These are phyloP conservation scores for Protaetia brevitarsis DNA, from an alignment of 1,140 invertebrate species.

Conservation along the genomic window DNA sequence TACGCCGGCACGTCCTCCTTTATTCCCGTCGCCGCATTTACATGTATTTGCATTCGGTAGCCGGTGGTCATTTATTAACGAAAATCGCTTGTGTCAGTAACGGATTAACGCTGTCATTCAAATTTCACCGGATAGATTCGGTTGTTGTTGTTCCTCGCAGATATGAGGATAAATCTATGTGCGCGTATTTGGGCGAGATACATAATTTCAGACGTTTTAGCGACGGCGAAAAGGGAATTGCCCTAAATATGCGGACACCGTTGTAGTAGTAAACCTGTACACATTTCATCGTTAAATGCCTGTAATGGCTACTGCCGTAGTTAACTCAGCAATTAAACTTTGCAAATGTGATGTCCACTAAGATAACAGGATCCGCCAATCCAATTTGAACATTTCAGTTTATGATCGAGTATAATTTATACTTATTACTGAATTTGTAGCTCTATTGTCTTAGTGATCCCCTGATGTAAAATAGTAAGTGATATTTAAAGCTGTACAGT, in stretches of 20 bases:
- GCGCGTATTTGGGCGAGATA: too few species aligned
- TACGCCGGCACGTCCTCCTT: constrained; percentile 22
- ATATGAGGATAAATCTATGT: too few species aligned
- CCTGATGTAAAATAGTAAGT: neutral
- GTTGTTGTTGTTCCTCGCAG: too few species aligned
- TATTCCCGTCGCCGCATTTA: constrained; percentile 37
- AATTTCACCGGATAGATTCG: constrained; percentile 26
- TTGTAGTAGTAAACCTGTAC: neutral
- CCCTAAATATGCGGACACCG: neutral
- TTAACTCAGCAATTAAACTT: constrained; percentile 14
- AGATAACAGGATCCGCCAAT: neutral
- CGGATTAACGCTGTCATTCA: constrained; percentile 46
- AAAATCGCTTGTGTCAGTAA: constrained; percentile 43
- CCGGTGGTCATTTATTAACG: constrained; percentile 45
- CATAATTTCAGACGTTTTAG: too few species aligned
- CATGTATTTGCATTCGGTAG: constrained; percentile 46
- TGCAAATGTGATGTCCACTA: neutral
- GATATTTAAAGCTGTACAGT: neutral
- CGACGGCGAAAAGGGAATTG: neutral
- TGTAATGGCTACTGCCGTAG: constrained; percentile 5
- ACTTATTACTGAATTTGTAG: constrained; percentile 7
- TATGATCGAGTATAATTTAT: constrained; percentile 12
- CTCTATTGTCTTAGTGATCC: too few species aligned
- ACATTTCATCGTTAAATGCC: constrained; percentile 11
- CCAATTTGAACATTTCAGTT: neutral